Evolutionary conservation across 2,797 vertebrate genomes (phyloP).

Genomic region (Mormyrus hasselquistii): DNA sequence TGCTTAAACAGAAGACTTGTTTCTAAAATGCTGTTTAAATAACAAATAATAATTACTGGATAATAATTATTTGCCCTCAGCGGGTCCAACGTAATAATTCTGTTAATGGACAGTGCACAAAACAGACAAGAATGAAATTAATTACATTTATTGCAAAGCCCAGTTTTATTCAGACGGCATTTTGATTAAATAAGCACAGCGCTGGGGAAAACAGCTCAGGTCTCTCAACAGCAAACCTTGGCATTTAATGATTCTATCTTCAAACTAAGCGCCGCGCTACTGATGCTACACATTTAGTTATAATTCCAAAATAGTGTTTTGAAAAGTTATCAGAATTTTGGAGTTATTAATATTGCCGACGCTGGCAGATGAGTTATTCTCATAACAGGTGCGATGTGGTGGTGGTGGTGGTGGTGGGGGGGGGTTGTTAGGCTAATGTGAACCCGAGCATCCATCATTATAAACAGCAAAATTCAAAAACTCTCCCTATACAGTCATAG

Average conservation of each 20-base stretch:
- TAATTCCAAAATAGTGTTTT: neutral
- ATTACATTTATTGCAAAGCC: conserved; percentile 4
- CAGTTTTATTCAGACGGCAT: neutral
- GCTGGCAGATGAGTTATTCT: neutral
- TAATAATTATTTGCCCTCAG: conserved; percentile 7
- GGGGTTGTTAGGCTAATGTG: neutral
- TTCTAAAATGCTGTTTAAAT: conserved; percentile 11
- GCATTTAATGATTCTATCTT: neutral
- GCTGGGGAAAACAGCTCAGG: neutral
- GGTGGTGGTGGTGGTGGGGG: too few relatives aligned
- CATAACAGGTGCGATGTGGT: neutral
- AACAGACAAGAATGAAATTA: conserved; percentile 5
- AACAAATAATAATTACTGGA: conserved; percentile 10
- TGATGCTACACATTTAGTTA: neutral
- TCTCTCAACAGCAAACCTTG: neutral
- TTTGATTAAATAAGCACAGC: neutral
- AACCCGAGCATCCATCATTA: neutral
- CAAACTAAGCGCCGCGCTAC: neutral
- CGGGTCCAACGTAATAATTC: conserved; percentile 11
- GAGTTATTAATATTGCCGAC: neutral
- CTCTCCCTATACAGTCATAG: neutral
- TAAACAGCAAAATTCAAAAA: neutral
- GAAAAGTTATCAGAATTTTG: neutral
- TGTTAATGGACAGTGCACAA: conserved; percentile 5
- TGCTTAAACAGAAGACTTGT: conserved; percentile 12